Base-by-base conservation (phyloP, 2,888 invertebrate species). In the Cataglyphis cursor region DNA sequence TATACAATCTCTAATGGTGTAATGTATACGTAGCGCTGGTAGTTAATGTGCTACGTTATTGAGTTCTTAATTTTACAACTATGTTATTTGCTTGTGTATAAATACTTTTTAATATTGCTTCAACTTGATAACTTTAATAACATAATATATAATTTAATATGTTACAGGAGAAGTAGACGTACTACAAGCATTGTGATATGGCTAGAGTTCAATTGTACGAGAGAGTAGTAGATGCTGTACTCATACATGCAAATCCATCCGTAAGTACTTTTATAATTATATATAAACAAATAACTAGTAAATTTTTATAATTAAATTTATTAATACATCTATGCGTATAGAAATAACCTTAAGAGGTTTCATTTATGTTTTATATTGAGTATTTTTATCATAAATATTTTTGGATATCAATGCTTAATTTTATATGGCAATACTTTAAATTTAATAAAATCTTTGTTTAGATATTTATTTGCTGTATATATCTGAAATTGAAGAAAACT, bases 141-240 rank as follows among this genome's bases (percentile, higher is more conserved):
- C 18, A 24, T 75, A 24, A 48, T 31, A 10, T 38, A 41, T 48
- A n/a, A 62, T 70, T 73, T 24, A 12, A 31, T 8, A 41, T 78
- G 59, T 61, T 81, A 31, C 12, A 81, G 73, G 24, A 41, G 9
- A 8, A 31, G 9, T 44, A 59, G 62, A 10, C 21, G 9, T 44
- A 21, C 8, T 24, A 2, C 2, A 6, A 12, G 15, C 24, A 54
- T 61, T 12, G 1, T 28, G 35, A 72, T 48, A 91, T 91, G 91
- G 91, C 91, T 62, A 88, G 91, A 48, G 85, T 62, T 12, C 21
- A 54, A 1, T 9, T 83, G 3, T 91, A 89, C 12, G 64, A 70
- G n/a, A 84, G 91, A 3, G 21, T 66, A 12, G 44, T 89, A 0
- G 51, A 89, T 24, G 65, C 84, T 35, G 28, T 89, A 0, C 21